Conservation (phyloP, 1,140 invertebrate genomes). For the Drosophila paulistorum region DNA sequence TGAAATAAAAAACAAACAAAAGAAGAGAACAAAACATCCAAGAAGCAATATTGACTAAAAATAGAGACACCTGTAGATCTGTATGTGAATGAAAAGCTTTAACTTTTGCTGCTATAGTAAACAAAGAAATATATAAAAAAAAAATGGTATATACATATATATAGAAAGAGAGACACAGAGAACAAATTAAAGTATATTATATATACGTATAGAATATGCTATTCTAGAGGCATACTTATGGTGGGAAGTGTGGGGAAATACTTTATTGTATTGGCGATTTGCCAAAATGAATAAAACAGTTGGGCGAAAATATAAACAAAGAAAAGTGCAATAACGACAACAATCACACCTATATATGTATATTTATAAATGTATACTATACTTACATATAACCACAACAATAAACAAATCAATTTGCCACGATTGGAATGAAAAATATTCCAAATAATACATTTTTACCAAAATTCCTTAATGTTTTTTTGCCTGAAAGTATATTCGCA, state of each 20-base stretch:
- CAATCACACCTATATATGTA: slow-evolving; percentile 16
- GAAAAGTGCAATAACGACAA: slow-evolving; percentile 53
- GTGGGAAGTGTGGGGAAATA: neutral
- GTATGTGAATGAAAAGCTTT: slow-evolving; percentile 19
- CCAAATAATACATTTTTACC: neutral
- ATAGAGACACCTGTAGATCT: slow-evolving; percentile 48
- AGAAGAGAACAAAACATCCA: slow-evolving; percentile 9
- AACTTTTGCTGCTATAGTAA: slow-evolving; percentile 16
- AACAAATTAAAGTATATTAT: slow-evolving; percentile 29
- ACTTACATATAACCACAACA: neutral
- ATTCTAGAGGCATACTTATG: slow-evolving; percentile 28
- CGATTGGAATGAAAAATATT: slow-evolving; percentile 9
- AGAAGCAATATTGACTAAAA: slow-evolving; percentile 9
- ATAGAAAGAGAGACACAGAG: neutral
- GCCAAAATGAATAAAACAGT: slow-evolving; percentile 53
- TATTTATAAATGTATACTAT: slow-evolving; percentile 1
- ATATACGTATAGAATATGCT: neutral
- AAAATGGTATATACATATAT: neutral
- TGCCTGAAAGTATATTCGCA: no score
- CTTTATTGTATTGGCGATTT: slow-evolving; percentile 43
- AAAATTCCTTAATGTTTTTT: neutral
- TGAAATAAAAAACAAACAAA: neutral
- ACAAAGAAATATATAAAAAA: slow-evolving; percentile 36
- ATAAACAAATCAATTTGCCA: slow-evolving; percentile 5
- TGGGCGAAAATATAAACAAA: slow-evolving; percentile 56